Evolutionary conservation across 2,888 invertebrate species (phyloP), one percentile per base, ranked within the genome.

Genomic region (Mimas tiliae): DNA sequence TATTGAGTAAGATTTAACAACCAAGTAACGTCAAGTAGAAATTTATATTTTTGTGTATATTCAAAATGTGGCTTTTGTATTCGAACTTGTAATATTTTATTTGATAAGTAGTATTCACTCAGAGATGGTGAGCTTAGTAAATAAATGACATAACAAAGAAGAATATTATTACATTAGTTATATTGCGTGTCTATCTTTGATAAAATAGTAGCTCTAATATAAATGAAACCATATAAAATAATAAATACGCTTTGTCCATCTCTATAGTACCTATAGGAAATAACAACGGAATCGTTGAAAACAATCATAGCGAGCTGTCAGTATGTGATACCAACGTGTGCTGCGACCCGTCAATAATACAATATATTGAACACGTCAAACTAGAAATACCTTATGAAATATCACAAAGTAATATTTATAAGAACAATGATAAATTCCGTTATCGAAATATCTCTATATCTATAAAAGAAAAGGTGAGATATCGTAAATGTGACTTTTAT

Each of bases 281-380:
- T 66, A 71, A 53, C 63, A 69, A 67, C 69, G 68, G 65, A 73
- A 63, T 68, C 69, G 72, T 62, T 73, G 63, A 69, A 72, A 77
- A 80, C 77, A 84, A 81, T 85, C 77, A 72, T 68, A 72, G 71
- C 73, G 72, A 69, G 71, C 74, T 78, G 79, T 74, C 79, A 77
- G 72, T 73, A 70, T 70, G 72, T 74, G 77, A 79, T 77, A 78
- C 72, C 70, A 69, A 72, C 75, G 79, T 75, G 81, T 77, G 81
- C 81, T 64, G 74, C 81, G 84, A 88, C 79, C 87, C 80, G 86
- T 80, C 79, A 83, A 82, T 87, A 87, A 88, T 83, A 76, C 83
- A 83, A 84, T 84, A 86, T 86, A 88, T 86, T 84, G 86, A 83
- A 87, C 80, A 82, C 81, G 80, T 75, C 78, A 76, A 75, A 73